A percentile compares a stretch with the other conserved stretches of the same genome.
Conservation (phyloP, 2,888 invertebrate genomes). For the Hydroisotoma schaefferi region DNA sequence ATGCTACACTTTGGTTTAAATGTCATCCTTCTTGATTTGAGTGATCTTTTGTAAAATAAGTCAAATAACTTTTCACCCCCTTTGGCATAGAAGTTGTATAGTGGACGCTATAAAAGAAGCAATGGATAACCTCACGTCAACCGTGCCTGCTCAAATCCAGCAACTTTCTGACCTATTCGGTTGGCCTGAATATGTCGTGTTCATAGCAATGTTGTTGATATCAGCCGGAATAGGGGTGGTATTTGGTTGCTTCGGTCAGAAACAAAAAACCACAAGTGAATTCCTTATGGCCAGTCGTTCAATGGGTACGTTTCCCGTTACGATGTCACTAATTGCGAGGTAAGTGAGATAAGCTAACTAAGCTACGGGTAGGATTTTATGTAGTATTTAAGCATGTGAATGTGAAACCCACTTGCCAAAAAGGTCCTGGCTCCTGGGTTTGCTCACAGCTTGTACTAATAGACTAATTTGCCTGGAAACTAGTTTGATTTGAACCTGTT, state of each 20-base stretch:
- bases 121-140: slow-evolving; percentile 15
- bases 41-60: no score
- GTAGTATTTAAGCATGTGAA: neutral
- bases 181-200: slow-evolving; percentile 74
- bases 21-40: no score
- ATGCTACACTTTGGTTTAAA: no score
- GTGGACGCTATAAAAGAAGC: neutral
- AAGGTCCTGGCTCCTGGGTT: neutral
- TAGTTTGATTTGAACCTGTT: neutral
- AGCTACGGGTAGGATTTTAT: neutral
- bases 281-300: slow-evolving; percentile 72
- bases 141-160: slow-evolving; percentile 7
- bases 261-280: slow-evolving; percentile 70
- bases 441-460: neutral
- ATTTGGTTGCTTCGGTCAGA: slow-evolving; percentile 70
- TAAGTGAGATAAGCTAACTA: slow-evolving; percentile 20
- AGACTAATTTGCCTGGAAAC: neutral
- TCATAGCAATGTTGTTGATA: slow-evolving; percentile 66
- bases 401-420: neutral
- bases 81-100: no score
- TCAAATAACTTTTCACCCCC: no score
- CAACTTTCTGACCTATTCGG: slow-evolving; percentile 36
- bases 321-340: slow-evolving; percentile 83
- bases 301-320: slow-evolving; percentile 84
- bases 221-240: slow-evolving; percentile 81